These are phyloP conservation scores for Acropora yongei DNA, from an alignment of 64 coral and sea anemone species.

Conservation along the genomic window DNA sequence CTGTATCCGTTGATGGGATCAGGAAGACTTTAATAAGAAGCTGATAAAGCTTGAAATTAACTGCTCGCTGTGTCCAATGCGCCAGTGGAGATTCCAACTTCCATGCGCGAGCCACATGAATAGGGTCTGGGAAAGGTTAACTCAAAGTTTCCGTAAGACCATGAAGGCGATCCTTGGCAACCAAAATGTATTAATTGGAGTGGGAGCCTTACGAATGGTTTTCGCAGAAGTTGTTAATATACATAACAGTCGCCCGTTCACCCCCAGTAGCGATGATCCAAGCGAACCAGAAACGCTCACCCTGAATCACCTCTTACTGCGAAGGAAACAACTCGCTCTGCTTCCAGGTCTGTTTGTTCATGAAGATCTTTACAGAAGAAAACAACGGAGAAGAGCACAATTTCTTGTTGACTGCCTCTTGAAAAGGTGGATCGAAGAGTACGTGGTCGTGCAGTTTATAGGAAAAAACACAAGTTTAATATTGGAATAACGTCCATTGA, in stretches of 20 bases:
- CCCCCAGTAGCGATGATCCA: background rate
- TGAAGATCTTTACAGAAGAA: slow-evolving; percentile 15
- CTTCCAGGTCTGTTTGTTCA: slow-evolving; percentile 31
- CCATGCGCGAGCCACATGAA: slow-evolving; percentile 24
- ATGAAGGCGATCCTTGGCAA: slow-evolving; percentile 31
- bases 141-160: slow-evolving; percentile 22
- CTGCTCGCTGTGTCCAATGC: slow-evolving; percentile 16
- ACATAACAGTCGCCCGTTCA: background rate
- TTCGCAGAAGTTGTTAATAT: slow-evolving; percentile 51
- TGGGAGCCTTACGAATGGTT: slow-evolving; percentile 40
- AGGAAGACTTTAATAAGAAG: background rate
- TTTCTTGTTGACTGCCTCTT: background rate
- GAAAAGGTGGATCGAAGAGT: too few species aligned
- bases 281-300: background rate
- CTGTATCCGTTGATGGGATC: too few species aligned
- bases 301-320: background rate
- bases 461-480: too few species aligned
- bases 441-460: too few species aligned
- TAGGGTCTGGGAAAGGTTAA: background rate
- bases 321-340: background rate
- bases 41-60: slow-evolving; percentile 5
- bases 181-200: slow-evolving; percentile 8
- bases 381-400: slow-evolving; percentile 33
- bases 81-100: slow-evolving; percentile 47
- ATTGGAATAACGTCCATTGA: too few species aligned